Evolutionary conservation across 2,888 invertebrate genomes (phyloP), one percentile per base, ranked within the genome.

Genomic region (Nomada ruficornis): DNA sequence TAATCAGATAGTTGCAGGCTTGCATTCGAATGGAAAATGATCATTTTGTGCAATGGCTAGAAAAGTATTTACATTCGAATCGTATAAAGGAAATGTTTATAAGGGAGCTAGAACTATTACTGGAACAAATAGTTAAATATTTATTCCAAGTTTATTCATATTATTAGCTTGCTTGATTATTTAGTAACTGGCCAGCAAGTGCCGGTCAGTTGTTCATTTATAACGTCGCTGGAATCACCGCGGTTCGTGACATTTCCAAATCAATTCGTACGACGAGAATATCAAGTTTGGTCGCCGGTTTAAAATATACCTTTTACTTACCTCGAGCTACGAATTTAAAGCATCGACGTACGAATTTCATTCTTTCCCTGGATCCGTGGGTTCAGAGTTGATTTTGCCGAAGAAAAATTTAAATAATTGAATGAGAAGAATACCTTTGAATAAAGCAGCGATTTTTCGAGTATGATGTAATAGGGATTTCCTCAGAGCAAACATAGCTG

Each of bases 241-340:
- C 15, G 20, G 47, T 42, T 63, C 42, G 13, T 36, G 68, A 63
- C 47, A 78, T 76, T 68, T 67, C 42, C 36, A 20, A n/a, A 50
- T 42, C 36, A 47, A 62, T 55, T 23, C 36, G 26, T 11, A 18
- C 54, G 15, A 1, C 11, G 47, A 18, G 15, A 47, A 47, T 62
- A 55, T 62, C 47, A 50, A 76, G 62, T 23, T 0, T 11, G 23
- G 29, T 50, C 42, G 18, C 18, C 52, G 50, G 26, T 20, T 36
- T 50, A 3, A 69, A 69, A 69, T 18, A 11, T 0, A 3, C 0
- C 36, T 10, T 15, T 18, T 13, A 2, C 5, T 15, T 42, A 20
- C 20, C 29, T 13, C 29, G 13, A 18, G 10, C 13, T 5, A 1
- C 23, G 26, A 13, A 52, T 60, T 76, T 54, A 36, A 15, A 50